Conservation (phyloP, 2,113 vertebrate species). For the Catagonus wagneri region DNA sequence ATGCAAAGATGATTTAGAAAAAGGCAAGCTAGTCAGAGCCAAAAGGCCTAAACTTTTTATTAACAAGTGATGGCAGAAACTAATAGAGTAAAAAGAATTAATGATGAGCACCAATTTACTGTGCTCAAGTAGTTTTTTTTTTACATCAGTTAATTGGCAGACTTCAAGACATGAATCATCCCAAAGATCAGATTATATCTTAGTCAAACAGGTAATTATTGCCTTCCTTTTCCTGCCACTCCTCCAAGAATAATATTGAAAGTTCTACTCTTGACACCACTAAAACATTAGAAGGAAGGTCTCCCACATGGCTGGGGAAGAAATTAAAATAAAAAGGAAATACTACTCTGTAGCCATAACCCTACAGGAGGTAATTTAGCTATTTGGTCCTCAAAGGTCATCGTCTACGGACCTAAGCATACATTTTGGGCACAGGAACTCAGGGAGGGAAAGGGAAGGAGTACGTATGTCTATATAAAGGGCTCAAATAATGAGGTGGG, state of each 20-base stretch:
- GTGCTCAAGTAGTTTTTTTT: constrained; percentile 19
- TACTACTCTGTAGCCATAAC: not conserved
- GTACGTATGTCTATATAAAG: not conserved
- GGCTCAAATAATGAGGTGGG: not conserved
- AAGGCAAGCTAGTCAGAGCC: not conserved
- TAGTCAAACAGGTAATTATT: constrained; percentile 62
- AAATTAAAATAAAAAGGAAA: constrained; percentile 29
- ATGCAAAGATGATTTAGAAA: constrained; percentile 35
- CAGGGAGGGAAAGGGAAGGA: not conserved
- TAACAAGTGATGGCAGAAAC: not conserved
- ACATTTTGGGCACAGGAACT: not conserved
- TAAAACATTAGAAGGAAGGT: constrained; percentile 29
- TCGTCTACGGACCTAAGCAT: not conserved
- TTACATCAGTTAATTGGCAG: constrained; percentile 53
- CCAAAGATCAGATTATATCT: constrained; percentile 44
- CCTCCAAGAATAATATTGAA: constrained; percentile 59
- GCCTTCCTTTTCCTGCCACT: constrained; percentile 44
- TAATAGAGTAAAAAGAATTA: not conserved
- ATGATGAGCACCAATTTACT: not conserved
- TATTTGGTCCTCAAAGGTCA: constrained; percentile 17
- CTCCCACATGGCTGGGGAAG: not conserved
- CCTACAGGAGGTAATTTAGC: not conserved
- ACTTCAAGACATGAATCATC: constrained; percentile 67
- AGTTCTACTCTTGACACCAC: constrained; percentile 44
- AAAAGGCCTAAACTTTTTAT: constrained; percentile 14